Percentiles rank a stretch among this genome's conserved stretches.
Evolutionary conservation across 2,797 vertebrate species (phyloP).

Genomic region (Nannoperca obscura): DNA sequence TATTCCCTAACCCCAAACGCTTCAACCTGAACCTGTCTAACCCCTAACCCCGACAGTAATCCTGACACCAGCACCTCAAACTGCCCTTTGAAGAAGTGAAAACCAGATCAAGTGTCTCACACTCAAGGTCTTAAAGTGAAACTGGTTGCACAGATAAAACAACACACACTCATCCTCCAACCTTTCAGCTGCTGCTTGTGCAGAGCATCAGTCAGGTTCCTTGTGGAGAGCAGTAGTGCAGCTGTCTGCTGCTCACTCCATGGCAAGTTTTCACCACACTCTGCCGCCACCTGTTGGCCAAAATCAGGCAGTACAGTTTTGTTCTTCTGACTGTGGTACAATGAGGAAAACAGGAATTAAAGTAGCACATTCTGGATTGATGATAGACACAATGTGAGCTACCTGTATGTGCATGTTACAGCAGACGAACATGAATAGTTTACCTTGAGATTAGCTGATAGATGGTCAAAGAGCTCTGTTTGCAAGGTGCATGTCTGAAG

Average conservation of each 20-base stretch:
- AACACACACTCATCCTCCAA: slow-evolving; percentile 31
- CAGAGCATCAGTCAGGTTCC: slow-evolving; percentile 45
- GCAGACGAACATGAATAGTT: not conserved
- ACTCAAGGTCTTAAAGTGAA: not conserved
- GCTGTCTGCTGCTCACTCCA: slow-evolving; percentile 34
- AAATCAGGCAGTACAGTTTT: not conserved
- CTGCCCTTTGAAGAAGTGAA: not conserved
- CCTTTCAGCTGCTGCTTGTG: slow-evolving; percentile 58
- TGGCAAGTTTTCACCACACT: not conserved
- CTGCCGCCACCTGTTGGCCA: slow-evolving; percentile 56
- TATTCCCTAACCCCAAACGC: not conserved
- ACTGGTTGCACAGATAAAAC: not conserved
- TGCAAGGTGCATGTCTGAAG: slow-evolving; percentile 8
- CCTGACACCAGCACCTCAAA: not conserved
- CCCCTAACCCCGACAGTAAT: not conserved
- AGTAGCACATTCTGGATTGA: not conserved
- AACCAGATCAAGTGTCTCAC: not conserved
- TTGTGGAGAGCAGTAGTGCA: slow-evolving; percentile 47
- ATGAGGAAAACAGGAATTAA: not conserved
- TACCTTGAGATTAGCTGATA: slow-evolving; percentile 64
- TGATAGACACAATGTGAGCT: not conserved
- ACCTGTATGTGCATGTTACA: no score
- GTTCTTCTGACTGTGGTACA: no score
- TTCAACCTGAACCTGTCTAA: not conserved
- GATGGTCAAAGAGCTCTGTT: not conserved